A percentile compares a stretch with the other conserved stretches of the same genome.
Conservation (phyloP, 2,797 vertebrate species). For the Danio kyathit region DNA sequence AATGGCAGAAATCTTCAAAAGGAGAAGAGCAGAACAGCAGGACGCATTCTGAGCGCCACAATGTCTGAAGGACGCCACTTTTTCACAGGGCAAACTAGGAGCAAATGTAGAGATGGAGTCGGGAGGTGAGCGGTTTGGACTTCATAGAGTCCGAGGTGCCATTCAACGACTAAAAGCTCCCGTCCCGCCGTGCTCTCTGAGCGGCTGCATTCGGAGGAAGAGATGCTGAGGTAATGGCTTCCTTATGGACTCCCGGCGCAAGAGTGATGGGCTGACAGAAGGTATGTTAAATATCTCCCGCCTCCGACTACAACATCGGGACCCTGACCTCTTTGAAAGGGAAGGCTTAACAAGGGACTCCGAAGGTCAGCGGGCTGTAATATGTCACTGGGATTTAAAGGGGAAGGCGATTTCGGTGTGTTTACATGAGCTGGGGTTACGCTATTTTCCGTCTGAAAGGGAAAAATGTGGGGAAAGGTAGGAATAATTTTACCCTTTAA, state of each 20-base stretch:
- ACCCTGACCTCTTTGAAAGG: slow-evolving; percentile 79
- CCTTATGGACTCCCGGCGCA: slow-evolving; percentile 80
- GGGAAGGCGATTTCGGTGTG: slow-evolving; percentile 38
- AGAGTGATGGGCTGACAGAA: slow-evolving; percentile 85
- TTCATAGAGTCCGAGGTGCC: slow-evolving; percentile 47
- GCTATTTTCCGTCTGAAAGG: background rate
- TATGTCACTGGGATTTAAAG: slow-evolving; percentile 73
- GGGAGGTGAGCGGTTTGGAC: slow-evolving; percentile 40
- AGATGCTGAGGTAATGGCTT: slow-evolving; percentile 86
- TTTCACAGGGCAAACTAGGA: slow-evolving; percentile 41
- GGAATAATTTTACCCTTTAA: slow-evolving; percentile 9
- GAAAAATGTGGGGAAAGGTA: slow-evolving; percentile 16
- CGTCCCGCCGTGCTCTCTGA: slow-evolving; percentile 30
- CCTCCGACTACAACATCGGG: slow-evolving; percentile 80
- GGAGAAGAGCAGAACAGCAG: slow-evolving; percentile 57
- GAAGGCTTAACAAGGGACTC: slow-evolving; percentile 79
- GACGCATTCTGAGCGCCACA: slow-evolving; percentile 42
- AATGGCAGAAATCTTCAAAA: slow-evolving; percentile 71
- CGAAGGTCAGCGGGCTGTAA: slow-evolving; percentile 78
- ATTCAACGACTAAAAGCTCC: slow-evolving; percentile 45
- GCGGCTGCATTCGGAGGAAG: slow-evolving; percentile 60
- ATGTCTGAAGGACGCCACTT: slow-evolving; percentile 41
- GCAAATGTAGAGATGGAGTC: slow-evolving; percentile 47
- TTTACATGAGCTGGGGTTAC: slow-evolving; percentile 65
- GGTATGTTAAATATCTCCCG: slow-evolving; percentile 90